These are phyloP conservation scores for Pygoscelis antarcticus DNA, from an alignment of 2,113 vertebrate species.

Conservation along the genomic window DNA sequence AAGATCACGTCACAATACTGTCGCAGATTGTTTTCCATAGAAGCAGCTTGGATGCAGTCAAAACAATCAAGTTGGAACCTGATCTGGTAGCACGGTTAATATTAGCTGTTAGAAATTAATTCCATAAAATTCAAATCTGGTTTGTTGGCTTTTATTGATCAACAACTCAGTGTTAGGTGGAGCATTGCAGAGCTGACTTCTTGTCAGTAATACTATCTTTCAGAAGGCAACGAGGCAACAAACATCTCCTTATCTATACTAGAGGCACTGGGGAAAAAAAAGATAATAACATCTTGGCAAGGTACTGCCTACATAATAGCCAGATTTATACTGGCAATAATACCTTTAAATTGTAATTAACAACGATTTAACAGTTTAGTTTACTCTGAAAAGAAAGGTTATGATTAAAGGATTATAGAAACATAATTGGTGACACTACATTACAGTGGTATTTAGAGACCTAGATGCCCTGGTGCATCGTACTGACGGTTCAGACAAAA, in stretches of 20 bases:
- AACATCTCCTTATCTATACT: neutral
- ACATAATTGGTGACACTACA: accelerated
- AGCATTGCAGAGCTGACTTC: neutral
- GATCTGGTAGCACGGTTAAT: neutral
- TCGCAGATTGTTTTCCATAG: neutral
- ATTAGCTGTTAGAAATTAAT: neutral
- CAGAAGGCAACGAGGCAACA: neutral
- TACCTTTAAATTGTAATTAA: neutral
- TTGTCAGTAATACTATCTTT: neutral
- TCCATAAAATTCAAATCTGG: neutral
- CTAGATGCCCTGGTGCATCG: accelerated
- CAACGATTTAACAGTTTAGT: neutral
- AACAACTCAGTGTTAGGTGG: neutral
- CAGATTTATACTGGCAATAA: neutral
- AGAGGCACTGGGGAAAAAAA: neutral
- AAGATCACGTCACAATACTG: neutral
- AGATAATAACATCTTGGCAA: neutral
- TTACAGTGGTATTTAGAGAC: accelerated
- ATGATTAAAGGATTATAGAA: neutral
- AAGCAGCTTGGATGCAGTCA: neutral
- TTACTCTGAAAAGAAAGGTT: neutral
- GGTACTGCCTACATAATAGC: neutral
- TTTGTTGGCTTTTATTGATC: neutral
- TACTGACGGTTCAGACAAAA: neutral
- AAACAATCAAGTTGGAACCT: neutral